These are phyloP conservation scores for Peromyscus aztecus DNA, from an alignment of 2,797 vertebrate species.

Conservation along the genomic window DNA sequence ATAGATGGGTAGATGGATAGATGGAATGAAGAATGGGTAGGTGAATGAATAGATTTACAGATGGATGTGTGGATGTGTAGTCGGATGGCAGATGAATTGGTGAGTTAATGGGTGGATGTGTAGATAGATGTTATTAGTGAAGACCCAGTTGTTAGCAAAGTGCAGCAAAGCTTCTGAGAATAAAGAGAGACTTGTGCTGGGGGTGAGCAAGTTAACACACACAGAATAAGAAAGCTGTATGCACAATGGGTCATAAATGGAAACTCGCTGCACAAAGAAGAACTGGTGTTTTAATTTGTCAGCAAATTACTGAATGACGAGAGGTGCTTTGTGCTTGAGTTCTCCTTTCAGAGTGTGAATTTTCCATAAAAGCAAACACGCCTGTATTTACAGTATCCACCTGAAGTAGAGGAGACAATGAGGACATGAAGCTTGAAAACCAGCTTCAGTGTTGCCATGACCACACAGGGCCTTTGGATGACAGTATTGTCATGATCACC, in stretches of 20 bases:
- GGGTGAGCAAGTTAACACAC: background rate
- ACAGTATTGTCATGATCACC: background rate
- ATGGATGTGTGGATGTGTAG: background rate
- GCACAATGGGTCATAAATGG: slow-evolving; percentile 34
- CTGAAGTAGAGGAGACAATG: background rate
- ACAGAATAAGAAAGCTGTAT: slow-evolving; percentile 19
- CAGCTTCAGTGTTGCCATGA: background rate
- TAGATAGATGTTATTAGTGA: background rate
- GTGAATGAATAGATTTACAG: background rate
- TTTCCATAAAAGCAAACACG: background rate
- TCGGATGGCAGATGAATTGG: background rate
- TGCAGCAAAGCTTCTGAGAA: background rate
- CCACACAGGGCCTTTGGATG: background rate
- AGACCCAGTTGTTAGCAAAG: background rate
- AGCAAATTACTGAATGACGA: slow-evolving; percentile 43
- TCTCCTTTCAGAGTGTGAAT: background rate
- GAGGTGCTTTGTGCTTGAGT: accelerated
- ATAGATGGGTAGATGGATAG: background rate
- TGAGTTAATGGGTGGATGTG: background rate
- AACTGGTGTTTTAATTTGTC: slow-evolving; percentile 46
- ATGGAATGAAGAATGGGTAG: background rate
- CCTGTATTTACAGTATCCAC: background rate
- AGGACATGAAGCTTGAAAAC: background rate
- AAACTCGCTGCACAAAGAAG: slow-evolving; percentile 55
- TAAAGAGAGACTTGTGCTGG: background rate